Evolutionary conservation across 2,888 invertebrate species (phyloP), one percentile per base, ranked within the genome.

Genomic region (Flexamia atlantica): DNA sequence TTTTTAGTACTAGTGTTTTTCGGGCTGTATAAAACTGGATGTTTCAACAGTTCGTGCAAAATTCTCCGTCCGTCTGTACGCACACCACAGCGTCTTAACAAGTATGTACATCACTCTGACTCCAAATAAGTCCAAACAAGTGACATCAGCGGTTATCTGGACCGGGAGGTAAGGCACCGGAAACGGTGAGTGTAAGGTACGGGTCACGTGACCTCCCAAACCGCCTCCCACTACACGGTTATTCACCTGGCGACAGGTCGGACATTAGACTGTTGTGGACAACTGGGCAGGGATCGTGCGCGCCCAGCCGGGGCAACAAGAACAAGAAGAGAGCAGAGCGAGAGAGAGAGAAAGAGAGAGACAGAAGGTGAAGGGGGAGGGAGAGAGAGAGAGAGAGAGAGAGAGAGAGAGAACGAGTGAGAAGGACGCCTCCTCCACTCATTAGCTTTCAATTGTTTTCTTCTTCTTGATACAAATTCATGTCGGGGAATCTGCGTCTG

Each of bases 161-260:
- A 5, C 40, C 12, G 40, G 40, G 10, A n/a, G n/a, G n/a, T n/a
- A n/a, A n/a, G n/a, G 30, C 70, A 76, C 79, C 50, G 79, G 79
- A 79, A 79, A 79, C 79, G 53, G 79, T 50, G 42, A 76, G 25
- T 50, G 53, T 57, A 79, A 79, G 53, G 79, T 79, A 32, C 53
- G n/a, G 20, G 79, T 79, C 79, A 79, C 20, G 79, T 79, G 79
- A 79, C 79, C 79, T 57, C 76, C 76, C 7, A 76, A 76, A 76
- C 76, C 28, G 50, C 50, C 76, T 50, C 76, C 46, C 76, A 76
- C 76, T 23, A 23, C 42, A 28, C 53, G 79, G 79, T 79, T 79
- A 57, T 79, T 79, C 79, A 79, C 79, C 79, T 57, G 79, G 57
- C 7, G 57, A 23, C 57, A 23, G 57, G 57, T 23, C 57, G 7